Evolutionary conservation across 2,113 vertebrate species (phyloP).

Genomic region (Sinocyclocheilus anophthalmus): DNA sequence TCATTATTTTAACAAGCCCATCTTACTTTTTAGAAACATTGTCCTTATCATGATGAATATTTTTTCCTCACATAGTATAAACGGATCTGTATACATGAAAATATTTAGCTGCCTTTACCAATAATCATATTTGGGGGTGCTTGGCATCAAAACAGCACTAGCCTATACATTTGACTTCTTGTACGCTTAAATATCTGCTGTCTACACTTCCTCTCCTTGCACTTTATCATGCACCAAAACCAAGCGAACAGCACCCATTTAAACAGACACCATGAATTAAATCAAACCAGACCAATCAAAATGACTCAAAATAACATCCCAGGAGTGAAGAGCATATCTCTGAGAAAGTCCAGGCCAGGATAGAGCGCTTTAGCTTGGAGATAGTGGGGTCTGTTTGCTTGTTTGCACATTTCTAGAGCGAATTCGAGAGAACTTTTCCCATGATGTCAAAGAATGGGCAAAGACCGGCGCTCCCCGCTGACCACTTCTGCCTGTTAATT

Average conservation of each 20-base stretch:
- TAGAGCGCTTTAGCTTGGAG: neutral
- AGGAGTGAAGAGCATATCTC: neutral
- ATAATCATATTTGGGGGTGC: too few species aligned
- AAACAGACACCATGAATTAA: neutral
- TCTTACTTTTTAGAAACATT: too few species aligned
- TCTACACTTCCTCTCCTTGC: neutral
- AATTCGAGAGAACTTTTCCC: neutral
- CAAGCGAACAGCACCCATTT: neutral
- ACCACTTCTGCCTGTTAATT: constrained; percentile 28
- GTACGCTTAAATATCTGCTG: neutral
- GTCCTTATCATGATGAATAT: too few species aligned
- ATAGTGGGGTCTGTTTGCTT: constrained; percentile 1
- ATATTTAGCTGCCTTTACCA: too few species aligned
- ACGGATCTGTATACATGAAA: too few species aligned
- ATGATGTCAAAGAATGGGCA: constrained; percentile 33
- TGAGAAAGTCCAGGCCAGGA: neutral
- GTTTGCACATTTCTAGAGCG: neutral
- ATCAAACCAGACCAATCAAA: neutral
- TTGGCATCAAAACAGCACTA: too few species aligned
- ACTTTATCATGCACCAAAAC: neutral
- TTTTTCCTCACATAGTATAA: too few species aligned
- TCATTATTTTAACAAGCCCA: too few species aligned
- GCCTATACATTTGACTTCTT: neutral
- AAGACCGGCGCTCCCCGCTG: constrained; percentile 3
- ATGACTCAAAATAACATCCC: neutral